phyloP scores from a whole-genome alignment of 2,113 vertebrate species.

The Nesospiza acunhae region DNA sequence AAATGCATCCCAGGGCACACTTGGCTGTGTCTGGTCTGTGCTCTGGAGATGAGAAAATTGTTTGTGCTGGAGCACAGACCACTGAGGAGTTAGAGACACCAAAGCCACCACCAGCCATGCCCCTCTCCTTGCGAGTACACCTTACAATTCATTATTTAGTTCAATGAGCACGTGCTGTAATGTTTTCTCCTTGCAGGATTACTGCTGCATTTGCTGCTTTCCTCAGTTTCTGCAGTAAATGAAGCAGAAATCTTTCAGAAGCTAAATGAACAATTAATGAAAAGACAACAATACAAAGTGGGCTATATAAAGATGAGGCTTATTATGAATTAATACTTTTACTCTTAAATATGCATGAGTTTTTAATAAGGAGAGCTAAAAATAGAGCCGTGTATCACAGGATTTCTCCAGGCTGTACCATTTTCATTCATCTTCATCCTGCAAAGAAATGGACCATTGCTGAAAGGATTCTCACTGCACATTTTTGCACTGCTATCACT shows the following conservation, averaged over 20 bases:
- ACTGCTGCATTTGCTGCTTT: not conserved
- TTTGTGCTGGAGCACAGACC: not conserved
- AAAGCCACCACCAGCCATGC: not conserved
- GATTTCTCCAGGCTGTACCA: constrained; percentile 18
- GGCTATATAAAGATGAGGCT: constrained; percentile 18
- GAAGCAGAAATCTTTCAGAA: constrained; percentile 13
- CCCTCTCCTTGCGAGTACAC: not conserved
- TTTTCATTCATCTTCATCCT: constrained; percentile 27
- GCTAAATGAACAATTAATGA: constrained; percentile 36
- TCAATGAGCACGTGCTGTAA: not conserved
- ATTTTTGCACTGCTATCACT: not conserved
- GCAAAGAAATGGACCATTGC: not conserved
- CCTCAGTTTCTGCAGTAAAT: not conserved
- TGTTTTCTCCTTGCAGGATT: not conserved
- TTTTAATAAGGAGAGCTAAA: constrained; percentile 47
- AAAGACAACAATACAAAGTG: not conserved
- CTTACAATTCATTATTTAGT: not conserved
- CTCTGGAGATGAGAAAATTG: not conserved
- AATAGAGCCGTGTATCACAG: not conserved
- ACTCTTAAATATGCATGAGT: constrained; percentile 41
- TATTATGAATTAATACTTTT: constrained; percentile 36
- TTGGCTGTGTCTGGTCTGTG: not conserved
- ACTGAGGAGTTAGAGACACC: not conserved
- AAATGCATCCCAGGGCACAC: fast-evolving
- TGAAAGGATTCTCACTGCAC: not conserved